These are phyloP conservation scores for Napeogenes inachia DNA, from an alignment of 2,888 invertebrate species.

Conservation along the genomic window DNA sequence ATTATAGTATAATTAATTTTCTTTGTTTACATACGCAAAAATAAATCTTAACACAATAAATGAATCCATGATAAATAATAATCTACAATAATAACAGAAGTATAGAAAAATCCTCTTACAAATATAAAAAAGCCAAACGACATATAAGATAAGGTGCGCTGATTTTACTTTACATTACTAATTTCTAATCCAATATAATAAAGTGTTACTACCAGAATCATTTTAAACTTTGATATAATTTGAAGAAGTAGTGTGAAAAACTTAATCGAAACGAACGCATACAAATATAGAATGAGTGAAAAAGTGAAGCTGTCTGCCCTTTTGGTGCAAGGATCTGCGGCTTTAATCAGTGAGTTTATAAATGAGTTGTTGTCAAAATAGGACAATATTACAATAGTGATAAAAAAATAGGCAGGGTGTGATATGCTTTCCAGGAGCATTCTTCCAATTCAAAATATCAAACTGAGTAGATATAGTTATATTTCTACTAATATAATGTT, in stretches of 20 bases:
- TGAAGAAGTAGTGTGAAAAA: not conserved
- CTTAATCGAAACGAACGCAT: not conserved
- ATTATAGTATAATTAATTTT: too few relatives aligned
- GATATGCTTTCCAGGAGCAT: too few relatives aligned
- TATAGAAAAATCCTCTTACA: not conserved
- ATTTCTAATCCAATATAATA: not conserved
- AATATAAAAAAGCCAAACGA: not conserved
- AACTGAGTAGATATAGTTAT: too few relatives aligned
- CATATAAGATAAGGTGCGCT: not conserved
- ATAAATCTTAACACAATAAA: too few relatives aligned
- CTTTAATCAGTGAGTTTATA: slow-evolving; percentile 41
- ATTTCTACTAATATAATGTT: too few relatives aligned
- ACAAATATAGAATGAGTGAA: slow-evolving; percentile 36
- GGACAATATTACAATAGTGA: too few relatives aligned
- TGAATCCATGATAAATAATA: not conserved
- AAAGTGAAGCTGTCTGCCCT: slow-evolving; percentile 46
- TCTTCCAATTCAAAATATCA: too few relatives aligned
- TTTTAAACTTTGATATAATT: not conserved
- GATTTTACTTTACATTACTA: not conserved
- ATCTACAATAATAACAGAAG: not conserved
- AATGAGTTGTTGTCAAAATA: too few relatives aligned
- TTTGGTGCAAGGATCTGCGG: slow-evolving; percentile 45
- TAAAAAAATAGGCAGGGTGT: too few relatives aligned
- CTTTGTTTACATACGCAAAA: too few relatives aligned
- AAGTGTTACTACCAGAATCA: not conserved